Conservation (phyloP, 1,140 invertebrate genomes). For the Periplaneta americana region DNA sequence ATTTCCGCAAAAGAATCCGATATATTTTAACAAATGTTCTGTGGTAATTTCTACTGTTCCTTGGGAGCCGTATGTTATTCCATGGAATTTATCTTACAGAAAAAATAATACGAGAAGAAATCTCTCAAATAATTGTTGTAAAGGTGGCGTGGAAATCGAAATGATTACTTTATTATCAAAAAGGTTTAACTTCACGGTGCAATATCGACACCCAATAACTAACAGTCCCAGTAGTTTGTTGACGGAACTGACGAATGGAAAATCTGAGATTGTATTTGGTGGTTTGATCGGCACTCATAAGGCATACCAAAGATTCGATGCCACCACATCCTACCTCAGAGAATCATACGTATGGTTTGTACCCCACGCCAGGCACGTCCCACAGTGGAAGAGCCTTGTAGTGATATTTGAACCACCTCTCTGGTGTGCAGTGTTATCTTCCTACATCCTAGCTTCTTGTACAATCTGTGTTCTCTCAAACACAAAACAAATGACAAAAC, state of each 20-base stretch:
- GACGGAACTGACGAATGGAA: background rate
- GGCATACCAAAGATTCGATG: background rate
- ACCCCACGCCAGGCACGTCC: background rate
- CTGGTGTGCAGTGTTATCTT: no score
- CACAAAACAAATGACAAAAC: background rate
- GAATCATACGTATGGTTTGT: background rate
- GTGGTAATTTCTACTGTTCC: background rate
- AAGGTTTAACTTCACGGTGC: background rate
- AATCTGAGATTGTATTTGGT: background rate
- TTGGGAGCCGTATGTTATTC: background rate
- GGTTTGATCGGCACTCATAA: background rate
- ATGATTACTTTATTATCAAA: background rate
- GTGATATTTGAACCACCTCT: background rate
- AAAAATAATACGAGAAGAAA: no score
- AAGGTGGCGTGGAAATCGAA: background rate
- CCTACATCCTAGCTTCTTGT: background rate
- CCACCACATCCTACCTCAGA: background rate
- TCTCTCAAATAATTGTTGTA: background rate
- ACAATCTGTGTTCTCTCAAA: background rate
- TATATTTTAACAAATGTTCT: background rate
- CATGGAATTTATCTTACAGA: no score
- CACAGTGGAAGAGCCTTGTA: background rate
- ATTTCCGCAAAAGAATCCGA: background rate
- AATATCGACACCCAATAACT: background rate
- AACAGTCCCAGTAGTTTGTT: background rate